Conservation (phyloP, 2,113 vertebrate species). For the Acanthisitta chloris region DNA sequence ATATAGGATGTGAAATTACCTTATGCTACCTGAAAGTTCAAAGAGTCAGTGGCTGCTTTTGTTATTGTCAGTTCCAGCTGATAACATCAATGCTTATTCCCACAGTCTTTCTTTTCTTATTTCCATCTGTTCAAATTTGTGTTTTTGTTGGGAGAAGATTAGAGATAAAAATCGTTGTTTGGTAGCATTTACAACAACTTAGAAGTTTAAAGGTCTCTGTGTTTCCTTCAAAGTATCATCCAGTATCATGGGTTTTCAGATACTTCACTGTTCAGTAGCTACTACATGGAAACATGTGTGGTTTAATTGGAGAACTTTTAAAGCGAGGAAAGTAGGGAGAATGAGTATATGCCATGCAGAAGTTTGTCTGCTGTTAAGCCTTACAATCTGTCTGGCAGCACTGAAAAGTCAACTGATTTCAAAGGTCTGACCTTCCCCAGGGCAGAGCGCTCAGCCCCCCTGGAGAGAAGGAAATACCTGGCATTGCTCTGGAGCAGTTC, state of each 20-base stretch:
- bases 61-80: background rate
- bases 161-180: background rate
- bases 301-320: conserved; percentile 56
- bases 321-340: conserved; percentile 23
- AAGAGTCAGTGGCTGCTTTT: background rate
- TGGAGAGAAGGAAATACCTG: background rate
- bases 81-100: background rate
- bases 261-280: background rate
- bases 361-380: background rate
- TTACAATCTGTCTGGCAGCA: background rate
- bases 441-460: background rate
- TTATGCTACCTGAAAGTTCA: background rate
- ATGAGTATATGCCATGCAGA: conserved; percentile 18
- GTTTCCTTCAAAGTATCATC: background rate
- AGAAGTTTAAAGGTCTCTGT: background rate
- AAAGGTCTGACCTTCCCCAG: background rate
- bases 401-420: background rate
- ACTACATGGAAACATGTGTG: background rate
- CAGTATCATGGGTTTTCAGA: background rate
- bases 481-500: conserved; percentile 7
- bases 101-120: background rate
- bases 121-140: background rate
- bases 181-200: background rate
- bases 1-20: background rate
- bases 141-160: background rate